A percentile compares a stretch with the other conserved stretches of the same genome.
Evolutionary conservation across 2,113 vertebrate genomes (phyloP).

Genomic region (Eclectus roratus): DNA sequence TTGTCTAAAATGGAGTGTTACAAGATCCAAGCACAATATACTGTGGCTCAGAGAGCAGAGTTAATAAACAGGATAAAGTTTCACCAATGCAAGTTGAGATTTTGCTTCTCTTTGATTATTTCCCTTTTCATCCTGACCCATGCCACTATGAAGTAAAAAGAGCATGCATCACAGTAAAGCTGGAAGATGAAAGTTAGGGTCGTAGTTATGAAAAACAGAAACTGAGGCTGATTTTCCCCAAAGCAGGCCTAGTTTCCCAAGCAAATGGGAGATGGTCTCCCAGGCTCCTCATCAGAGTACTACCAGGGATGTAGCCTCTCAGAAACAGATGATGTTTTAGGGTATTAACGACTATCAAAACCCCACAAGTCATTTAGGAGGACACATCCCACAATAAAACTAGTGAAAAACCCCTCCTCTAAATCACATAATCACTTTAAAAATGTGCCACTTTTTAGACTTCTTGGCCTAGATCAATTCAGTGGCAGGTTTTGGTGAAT

Average conservation of each 20-base stretch:
- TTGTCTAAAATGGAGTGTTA: constrained; percentile 66
- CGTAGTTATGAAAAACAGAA: constrained; percentile 23
- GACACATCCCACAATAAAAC: neutral
- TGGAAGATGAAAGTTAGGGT: constrained; percentile 12
- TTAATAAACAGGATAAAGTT: constrained; percentile 68
- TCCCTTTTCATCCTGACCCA: constrained; percentile 26
- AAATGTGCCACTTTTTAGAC: neutral
- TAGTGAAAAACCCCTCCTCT: neutral
- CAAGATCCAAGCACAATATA: constrained; percentile 66
- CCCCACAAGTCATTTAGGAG: neutral
- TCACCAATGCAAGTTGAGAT: constrained; percentile 36
- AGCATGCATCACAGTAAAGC: neutral
- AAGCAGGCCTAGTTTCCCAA: neutral
- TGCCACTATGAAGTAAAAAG: neutral
- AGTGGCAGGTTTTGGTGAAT: neutral
- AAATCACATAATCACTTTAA: neutral
- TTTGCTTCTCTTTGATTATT: constrained; percentile 57
- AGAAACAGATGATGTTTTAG: neutral
- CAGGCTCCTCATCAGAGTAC: neutral
- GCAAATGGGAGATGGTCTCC: neutral
- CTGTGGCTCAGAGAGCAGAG: neutral
- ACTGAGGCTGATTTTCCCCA: neutral
- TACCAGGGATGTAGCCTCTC: neutral
- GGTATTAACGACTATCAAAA: neutral
- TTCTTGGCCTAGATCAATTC: neutral